Conservation (phyloP, 2,797 vertebrate species). For the Gobio occitaniae region DNA sequence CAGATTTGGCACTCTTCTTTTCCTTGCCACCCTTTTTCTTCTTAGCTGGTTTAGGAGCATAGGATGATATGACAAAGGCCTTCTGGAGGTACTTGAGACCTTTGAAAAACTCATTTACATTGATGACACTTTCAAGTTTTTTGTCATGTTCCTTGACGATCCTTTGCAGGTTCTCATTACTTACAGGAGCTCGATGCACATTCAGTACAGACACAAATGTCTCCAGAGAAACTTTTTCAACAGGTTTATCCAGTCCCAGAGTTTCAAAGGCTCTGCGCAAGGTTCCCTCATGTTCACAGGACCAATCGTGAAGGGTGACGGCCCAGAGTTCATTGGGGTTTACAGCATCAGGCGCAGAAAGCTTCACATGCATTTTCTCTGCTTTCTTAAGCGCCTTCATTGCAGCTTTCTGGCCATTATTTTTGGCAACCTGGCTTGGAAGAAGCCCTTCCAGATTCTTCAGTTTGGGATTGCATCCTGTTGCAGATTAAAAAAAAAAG, state of each 20-base stretch:
- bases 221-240: constrained; percentile 66
- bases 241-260: constrained; percentile 63
- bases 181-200: constrained; percentile 66
- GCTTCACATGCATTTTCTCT: constrained; percentile 70
- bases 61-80: constrained; percentile 77
- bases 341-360: constrained; percentile 63
- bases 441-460: constrained; percentile 75
- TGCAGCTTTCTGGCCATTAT: constrained; percentile 74
- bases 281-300: constrained; percentile 73
- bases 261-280: constrained; percentile 69
- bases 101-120: constrained; percentile 78
- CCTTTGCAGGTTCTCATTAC: constrained; percentile 60
- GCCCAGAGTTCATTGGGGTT: constrained; percentile 78
- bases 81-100: constrained; percentile 80
- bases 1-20: constrained; percentile 55
- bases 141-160: constrained; percentile 72
- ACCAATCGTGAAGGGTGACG: constrained; percentile 82
- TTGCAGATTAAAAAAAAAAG: constrained; percentile 15
- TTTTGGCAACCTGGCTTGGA: constrained; percentile 75
- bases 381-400: constrained; percentile 72
- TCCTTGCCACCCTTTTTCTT: constrained; percentile 66
- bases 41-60: constrained; percentile 70
- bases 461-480: constrained; percentile 83
- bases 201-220: constrained; percentile 74
- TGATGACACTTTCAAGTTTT: constrained; percentile 64